A percentile compares a stretch with the other conserved stretches of the same genome.
Conservation (phyloP, 1,140 invertebrate genomes). For the Trichonephila inaurata region DNA sequence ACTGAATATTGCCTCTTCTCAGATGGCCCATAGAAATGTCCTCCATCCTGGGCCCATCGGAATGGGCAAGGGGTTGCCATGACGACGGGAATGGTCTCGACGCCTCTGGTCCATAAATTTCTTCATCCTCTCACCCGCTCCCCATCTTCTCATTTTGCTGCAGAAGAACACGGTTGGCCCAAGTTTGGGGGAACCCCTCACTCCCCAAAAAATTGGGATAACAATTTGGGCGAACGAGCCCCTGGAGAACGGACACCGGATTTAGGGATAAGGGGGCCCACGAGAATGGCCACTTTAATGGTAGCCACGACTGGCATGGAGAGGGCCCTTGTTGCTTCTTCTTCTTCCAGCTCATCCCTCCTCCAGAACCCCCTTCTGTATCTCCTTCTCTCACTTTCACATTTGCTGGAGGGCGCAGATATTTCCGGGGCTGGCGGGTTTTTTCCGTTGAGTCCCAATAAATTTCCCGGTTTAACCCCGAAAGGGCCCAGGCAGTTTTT, state of each 20-base stretch:
- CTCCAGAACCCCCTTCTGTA: not conserved
- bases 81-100: conserved; percentile 64
- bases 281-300: conserved; percentile 66
- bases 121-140: conserved; percentile 17
- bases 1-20: conserved; percentile 60
- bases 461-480: conserved; percentile 63
- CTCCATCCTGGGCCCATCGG: conserved; percentile 22
- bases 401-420: conserved; percentile 23
- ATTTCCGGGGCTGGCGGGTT: conserved; percentile 55
- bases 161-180: conserved; percentile 65
- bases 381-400: conserved; percentile 40
- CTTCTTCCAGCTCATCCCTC: not conserved
- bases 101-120: conserved; percentile 63
- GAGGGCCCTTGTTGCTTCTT: conserved; percentile 45
- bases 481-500: conserved; percentile 55
- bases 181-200: conserved; percentile 65
- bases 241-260: conserved; percentile 61
- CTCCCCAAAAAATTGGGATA: conserved; percentile 73
- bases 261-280: conserved; percentile 68
- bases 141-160: not conserved
- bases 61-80: conserved; percentile 57
- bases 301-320: conserved; percentile 26
- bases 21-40: conserved; percentile 63
- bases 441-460: conserved; percentile 68
- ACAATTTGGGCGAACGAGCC: conserved; percentile 72